These are phyloP conservation scores for Agrotis segetum DNA, from an alignment of 2,888 invertebrate species.

Conservation along the genomic window DNA sequence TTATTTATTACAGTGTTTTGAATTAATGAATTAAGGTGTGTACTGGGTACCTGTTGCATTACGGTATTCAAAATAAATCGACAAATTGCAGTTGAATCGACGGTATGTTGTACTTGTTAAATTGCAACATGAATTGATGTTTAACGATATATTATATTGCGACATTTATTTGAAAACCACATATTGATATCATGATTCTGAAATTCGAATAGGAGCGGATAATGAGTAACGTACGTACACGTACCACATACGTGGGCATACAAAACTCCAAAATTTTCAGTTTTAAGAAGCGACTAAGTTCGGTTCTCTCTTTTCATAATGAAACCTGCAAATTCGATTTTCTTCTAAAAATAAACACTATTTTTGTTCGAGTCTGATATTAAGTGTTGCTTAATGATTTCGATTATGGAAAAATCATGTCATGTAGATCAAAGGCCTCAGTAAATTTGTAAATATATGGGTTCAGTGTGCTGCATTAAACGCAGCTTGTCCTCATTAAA, in stretches of 20 bases:
- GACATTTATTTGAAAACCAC: no score
- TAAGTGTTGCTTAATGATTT: no score
- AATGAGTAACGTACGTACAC: no score
- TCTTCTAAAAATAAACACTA: neutral
- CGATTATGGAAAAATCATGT: neutral
- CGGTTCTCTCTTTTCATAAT: neutral
- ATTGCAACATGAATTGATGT: no score
- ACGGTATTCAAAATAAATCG: neutral
- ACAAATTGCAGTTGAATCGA: neutral
- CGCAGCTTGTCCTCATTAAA: slow-evolving; percentile 13
- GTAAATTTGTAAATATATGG: neutral
- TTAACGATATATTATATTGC: no score
- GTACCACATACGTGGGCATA: neutral
- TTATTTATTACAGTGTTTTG: slow-evolving; percentile 82
- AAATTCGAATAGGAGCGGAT: no score
- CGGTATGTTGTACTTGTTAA: neutral
- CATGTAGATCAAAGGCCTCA: neutral
- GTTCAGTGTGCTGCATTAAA: neutral
- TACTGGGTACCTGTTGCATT: slow-evolving; percentile 1
- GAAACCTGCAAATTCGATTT: neutral
- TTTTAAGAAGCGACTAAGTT: no score
- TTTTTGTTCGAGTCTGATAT: neutral
- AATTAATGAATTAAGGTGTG: slow-evolving; percentile 74
- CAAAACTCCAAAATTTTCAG: neutral
- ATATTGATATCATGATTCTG: no score